Conservation (phyloP, 2,888 invertebrate species). For the Melieria omissa region DNA sequence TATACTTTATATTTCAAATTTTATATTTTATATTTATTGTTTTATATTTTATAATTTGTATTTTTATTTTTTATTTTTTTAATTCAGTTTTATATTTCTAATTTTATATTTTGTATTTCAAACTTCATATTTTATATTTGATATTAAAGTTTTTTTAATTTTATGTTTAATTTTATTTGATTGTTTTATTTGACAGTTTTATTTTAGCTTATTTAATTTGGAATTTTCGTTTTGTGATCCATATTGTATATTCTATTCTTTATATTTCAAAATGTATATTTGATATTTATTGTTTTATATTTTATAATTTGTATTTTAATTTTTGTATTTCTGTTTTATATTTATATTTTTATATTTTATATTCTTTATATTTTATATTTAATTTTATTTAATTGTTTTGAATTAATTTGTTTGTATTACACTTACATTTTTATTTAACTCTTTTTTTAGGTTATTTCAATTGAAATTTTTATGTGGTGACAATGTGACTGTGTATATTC, state of each 20-base stretch:
- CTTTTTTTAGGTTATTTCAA: neutral
- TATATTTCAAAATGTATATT: constrained; percentile 16
- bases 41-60: constrained; percentile 27
- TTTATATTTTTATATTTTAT: constrained; percentile 15
- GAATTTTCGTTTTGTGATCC: neutral
- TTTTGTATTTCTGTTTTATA: constrained; percentile 18
- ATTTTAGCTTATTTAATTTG: neutral
- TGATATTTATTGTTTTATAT: constrained; percentile 26
- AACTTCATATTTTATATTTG: constrained; percentile 10
- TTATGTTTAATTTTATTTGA: constrained; percentile 41
- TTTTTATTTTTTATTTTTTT: constrained; percentile 20
- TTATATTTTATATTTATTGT: constrained; percentile 17
- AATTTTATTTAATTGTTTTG: constrained; percentile 43
- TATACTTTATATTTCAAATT: constrained; percentile 26
- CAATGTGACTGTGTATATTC: neutral
- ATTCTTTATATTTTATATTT: constrained; percentile 28
- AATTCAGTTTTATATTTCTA: constrained; percentile 18
- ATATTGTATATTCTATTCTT: constrained; percentile 25
- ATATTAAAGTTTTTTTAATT: constrained; percentile 15
- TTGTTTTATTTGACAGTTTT: constrained; percentile 29
- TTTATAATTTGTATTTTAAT: constrained; percentile 26
- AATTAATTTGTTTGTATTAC: constrained; percentile 29
- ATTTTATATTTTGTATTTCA: constrained; percentile 21
- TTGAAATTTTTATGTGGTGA: neutral
- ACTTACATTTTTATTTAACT: constrained; percentile 16